These are phyloP conservation scores for Champsocephalus esox DNA, from an alignment of 2,797 vertebrate species.

Conservation along the genomic window DNA sequence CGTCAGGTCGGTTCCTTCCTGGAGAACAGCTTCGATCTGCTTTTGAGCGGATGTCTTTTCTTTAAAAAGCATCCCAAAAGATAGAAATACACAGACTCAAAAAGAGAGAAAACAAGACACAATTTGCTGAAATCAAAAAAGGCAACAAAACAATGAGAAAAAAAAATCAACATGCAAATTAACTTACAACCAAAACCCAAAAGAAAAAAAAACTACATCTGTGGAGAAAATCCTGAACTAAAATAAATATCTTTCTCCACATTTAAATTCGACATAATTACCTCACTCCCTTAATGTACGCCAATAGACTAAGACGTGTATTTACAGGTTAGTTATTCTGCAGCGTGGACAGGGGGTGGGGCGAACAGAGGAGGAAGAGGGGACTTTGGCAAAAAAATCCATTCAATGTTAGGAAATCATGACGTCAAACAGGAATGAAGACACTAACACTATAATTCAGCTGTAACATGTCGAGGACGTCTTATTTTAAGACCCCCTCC, in stretches of 20 bases:
- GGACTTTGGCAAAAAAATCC: conserved; percentile 82
- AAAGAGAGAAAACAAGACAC: conserved; percentile 55
- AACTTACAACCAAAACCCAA: conserved; percentile 73
- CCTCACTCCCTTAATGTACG: conserved; percentile 76
- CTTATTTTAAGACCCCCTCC: conserved; percentile 44
- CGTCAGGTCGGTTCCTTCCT: conserved; percentile 78
- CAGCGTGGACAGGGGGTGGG: conserved; percentile 62
- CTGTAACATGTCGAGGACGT: conserved; percentile 83
- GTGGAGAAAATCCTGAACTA: conserved; percentile 68
- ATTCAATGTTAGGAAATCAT: conserved; percentile 7
- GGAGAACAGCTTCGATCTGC: conserved; percentile 63
- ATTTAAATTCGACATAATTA: conserved; percentile 79
- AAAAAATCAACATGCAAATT: conserved; percentile 86
- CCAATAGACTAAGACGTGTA: conserved; percentile 69
- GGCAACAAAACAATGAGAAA: conserved; percentile 68
- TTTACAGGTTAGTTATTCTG: conserved; percentile 79
- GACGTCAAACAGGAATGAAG: conserved; percentile 55
- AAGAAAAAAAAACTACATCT: conserved; percentile 34
- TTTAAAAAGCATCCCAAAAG: conserved; percentile 89
- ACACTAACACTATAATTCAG: conserved; percentile 86
- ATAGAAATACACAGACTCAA: conserved; percentile 79
- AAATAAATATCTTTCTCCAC: conserved; percentile 91
- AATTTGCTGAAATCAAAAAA: conserved; percentile 65
- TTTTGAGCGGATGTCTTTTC: conserved; percentile 78
- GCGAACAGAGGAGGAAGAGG: conserved; percentile 13